Conservation (phyloP, 2,113 vertebrate genomes). For the Colius striatus region DNA sequence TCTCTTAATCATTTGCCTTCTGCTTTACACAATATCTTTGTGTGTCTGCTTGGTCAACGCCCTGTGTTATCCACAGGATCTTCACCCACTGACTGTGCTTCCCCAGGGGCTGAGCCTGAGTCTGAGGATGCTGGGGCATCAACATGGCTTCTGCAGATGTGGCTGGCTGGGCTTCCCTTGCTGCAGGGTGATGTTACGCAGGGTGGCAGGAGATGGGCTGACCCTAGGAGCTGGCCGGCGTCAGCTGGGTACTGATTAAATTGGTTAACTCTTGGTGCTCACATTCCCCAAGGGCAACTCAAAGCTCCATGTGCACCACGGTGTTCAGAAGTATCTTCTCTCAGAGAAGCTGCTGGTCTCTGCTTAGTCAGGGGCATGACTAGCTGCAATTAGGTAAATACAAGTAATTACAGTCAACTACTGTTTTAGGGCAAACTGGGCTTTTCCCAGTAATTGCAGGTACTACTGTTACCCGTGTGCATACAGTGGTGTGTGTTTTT, state of each 20-base stretch:
- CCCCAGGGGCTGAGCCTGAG: background rate
- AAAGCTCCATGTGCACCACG: accelerated
- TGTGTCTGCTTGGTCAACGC: accelerated
- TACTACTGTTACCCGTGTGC: background rate
- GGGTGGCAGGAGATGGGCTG: background rate
- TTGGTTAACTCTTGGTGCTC: background rate
- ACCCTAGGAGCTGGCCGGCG: background rate
- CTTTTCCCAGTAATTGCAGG: background rate
- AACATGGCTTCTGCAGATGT: background rate
- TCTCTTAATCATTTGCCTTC: background rate
- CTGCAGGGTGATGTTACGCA: background rate
- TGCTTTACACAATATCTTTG: background rate
- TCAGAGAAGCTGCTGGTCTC: background rate
- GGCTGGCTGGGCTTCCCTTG: background rate
- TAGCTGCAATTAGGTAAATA: conserved; percentile 22
- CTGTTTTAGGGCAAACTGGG: background rate
- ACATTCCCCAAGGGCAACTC: background rate
- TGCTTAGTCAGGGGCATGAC: background rate
- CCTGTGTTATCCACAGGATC: accelerated
- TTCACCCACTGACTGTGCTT: accelerated
- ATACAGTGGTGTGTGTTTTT: background rate
- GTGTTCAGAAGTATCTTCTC: background rate
- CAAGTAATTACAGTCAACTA: background rate
- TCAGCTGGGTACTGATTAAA: background rate
- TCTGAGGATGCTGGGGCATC: background rate